A percentile compares a stretch with the other conserved stretches of the same genome.
Evolutionary conservation across 2,113 vertebrate species (phyloP).

Genomic region (Clarias macrocephalus): DNA sequence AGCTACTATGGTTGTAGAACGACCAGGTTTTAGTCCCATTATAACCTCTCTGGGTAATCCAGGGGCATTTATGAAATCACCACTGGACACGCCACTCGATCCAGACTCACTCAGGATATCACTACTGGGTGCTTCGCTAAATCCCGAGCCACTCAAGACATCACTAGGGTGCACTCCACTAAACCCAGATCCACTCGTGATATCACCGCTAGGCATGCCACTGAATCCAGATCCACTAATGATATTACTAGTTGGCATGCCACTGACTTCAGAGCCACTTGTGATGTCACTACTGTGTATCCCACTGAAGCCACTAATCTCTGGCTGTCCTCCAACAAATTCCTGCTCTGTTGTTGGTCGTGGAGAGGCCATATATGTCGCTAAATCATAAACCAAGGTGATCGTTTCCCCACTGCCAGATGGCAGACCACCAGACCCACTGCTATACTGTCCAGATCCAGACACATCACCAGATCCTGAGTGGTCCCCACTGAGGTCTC

Average conservation of each 20-base stretch:
- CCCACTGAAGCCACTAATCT: slow-evolving; percentile 68
- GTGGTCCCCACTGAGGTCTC: slow-evolving; percentile 58
- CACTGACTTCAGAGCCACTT: slow-evolving; percentile 67
- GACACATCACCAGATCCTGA: slow-evolving; percentile 38
- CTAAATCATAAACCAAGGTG: slow-evolving; percentile 71
- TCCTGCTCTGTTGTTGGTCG: slow-evolving; percentile 70
- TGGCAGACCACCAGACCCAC: slow-evolving; percentile 38
- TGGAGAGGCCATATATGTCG: slow-evolving; percentile 68
- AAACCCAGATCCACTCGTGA: slow-evolving; percentile 67
- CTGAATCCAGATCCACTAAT: slow-evolving; percentile 70
- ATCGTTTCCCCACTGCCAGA: slow-evolving; percentile 67
- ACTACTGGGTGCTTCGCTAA: background rate
- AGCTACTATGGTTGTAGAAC: slow-evolving; percentile 34
- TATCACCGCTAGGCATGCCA: slow-evolving; percentile 55
- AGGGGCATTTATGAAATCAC: slow-evolving; percentile 56
- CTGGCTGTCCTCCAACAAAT: slow-evolving; percentile 70
- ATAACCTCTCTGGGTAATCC: slow-evolving; percentile 59
- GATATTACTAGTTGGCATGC: slow-evolving; percentile 46
- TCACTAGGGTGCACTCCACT: background rate
- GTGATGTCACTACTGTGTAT: slow-evolving; percentile 24
- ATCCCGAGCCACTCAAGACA: slow-evolving; percentile 54
- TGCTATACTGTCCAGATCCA: slow-evolving; percentile 34
- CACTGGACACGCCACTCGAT: slow-evolving; percentile 42
- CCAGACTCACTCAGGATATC: slow-evolving; percentile 51
- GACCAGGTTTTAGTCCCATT: background rate